Conservation (phyloP, 2,113 vertebrate species). For the Anolis sagrei region DNA sequence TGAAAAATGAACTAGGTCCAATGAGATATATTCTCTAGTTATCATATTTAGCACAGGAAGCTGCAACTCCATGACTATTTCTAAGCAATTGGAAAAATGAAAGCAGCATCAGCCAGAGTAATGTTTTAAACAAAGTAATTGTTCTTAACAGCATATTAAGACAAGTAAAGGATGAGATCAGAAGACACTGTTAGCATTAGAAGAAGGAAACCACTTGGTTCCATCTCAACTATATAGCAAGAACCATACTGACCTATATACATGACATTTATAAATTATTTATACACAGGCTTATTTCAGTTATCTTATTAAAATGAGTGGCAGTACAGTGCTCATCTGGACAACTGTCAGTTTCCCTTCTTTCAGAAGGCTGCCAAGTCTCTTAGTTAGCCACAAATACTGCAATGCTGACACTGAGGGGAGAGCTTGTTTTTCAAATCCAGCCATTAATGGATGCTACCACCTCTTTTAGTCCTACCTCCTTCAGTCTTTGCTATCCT, state of each 20-base stretch:
- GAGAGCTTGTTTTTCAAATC: background rate
- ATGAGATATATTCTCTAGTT: background rate
- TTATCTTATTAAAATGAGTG: constrained; percentile 22
- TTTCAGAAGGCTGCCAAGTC: constrained; percentile 24
- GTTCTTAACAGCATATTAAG: background rate
- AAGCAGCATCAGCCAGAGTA: fast-evolving
- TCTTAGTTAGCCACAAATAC: constrained; percentile 19
- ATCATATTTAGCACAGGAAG: background rate
- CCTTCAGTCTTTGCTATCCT: too few species aligned
- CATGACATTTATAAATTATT: constrained; percentile 53
- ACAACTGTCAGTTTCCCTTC: constrained; percentile 44
- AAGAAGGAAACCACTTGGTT: constrained; percentile 1
- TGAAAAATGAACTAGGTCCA: background rate
- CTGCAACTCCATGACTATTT: fast-evolving
- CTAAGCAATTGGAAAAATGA: background rate
- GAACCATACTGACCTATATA: constrained; percentile 19
- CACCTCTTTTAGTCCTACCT: constrained; percentile 11
- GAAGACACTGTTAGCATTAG: background rate
- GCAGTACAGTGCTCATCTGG: constrained; percentile 49
- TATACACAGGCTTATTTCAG: constrained; percentile 21
- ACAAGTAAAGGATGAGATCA: background rate
- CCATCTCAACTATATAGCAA: constrained; percentile 44
- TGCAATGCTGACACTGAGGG: background rate
- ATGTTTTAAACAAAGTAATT: background rate
- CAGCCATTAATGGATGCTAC: background rate